Evolutionary conservation across 2,113 vertebrate species (phyloP).

Genomic region (Pseudolaguvia tuberculata): DNA sequence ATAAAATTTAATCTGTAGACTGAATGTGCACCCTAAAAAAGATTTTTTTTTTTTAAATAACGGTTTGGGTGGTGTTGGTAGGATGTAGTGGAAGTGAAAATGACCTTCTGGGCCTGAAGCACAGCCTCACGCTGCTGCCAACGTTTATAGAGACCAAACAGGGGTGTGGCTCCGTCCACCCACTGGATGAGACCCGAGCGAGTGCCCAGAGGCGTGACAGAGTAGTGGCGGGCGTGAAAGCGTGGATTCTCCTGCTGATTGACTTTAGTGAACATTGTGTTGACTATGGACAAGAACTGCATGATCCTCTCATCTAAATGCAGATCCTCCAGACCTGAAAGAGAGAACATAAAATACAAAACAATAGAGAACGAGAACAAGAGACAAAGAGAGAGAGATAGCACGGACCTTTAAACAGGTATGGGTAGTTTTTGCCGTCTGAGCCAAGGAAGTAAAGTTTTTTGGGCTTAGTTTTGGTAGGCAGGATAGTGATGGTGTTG

Average conservation of each 20-base stretch:
- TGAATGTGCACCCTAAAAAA: too few species aligned
- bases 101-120: constrained; percentile 89
- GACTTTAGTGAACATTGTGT: constrained; percentile 98
- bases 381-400: not conserved
- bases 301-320: constrained; percentile 97
- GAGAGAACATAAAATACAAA: not conserved
- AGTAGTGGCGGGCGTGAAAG: constrained; percentile 94
- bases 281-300: constrained; percentile 98
- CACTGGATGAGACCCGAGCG: constrained; percentile 95
- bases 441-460: constrained; percentile 94
- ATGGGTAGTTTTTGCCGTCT: constrained; percentile 92
- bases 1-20: too few species aligned
- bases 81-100: not conserved
- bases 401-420: constrained; percentile 90
- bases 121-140: constrained; percentile 95
- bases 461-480: constrained; percentile 98
- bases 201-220: constrained; percentile 92
- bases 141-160: constrained; percentile 96
- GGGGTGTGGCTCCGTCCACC: constrained; percentile 94
- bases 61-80: not conserved
- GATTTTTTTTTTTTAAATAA: too few species aligned
- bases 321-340: constrained; percentile 88
- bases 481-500: constrained; percentile 92
- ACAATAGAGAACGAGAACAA: too few species aligned
- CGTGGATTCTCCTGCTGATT: constrained; percentile 90